Conservation (phyloP, 30 jellyfish, hydroid and myxozoan genomes). For the Euphysa ruthae region DNA sequence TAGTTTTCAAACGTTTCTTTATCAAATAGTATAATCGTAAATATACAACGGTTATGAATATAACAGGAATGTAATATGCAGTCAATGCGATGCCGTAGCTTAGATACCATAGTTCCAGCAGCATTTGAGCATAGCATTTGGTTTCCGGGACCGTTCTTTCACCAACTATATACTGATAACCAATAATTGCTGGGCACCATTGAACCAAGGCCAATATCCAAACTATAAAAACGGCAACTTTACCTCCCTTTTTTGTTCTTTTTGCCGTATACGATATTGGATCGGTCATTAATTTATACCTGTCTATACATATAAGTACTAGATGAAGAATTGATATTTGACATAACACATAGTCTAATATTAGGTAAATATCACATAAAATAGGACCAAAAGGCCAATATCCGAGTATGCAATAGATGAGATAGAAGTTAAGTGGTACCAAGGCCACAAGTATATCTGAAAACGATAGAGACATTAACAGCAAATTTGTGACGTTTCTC, state of each 20-base stretch:
- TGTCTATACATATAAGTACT: conserved; percentile 11
- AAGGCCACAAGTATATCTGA: conserved; percentile 7
- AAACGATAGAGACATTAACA: conserved; percentile 9
- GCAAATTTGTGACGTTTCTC: neutral
- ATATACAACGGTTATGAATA: neutral
- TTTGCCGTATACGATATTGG: conserved; percentile 1
- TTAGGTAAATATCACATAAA: conserved; percentile 9
- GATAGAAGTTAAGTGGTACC: neutral
- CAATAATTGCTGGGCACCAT: conserved; percentile 11
- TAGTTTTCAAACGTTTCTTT: too few species aligned
- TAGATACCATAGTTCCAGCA: neutral
- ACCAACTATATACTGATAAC: conserved; percentile 3
- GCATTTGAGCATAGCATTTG: conserved; percentile 1
- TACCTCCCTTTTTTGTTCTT: conserved; percentile 2
- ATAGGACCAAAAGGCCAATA: conserved; percentile 10
- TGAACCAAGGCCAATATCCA: neutral
- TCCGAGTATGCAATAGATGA: neutral
- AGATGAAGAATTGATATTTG: conserved; percentile 15
- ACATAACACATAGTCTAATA: conserved; percentile 10
- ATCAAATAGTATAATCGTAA: neutral
- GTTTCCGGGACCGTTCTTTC: neutral
- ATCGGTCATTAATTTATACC: neutral
- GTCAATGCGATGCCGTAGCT: neutral
- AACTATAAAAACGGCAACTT: neutral
- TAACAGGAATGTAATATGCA: conserved; percentile 7